These are phyloP conservation scores for Branchinecta lynchi DNA, from an alignment of 1,140 invertebrate species.

Conservation along the genomic window DNA sequence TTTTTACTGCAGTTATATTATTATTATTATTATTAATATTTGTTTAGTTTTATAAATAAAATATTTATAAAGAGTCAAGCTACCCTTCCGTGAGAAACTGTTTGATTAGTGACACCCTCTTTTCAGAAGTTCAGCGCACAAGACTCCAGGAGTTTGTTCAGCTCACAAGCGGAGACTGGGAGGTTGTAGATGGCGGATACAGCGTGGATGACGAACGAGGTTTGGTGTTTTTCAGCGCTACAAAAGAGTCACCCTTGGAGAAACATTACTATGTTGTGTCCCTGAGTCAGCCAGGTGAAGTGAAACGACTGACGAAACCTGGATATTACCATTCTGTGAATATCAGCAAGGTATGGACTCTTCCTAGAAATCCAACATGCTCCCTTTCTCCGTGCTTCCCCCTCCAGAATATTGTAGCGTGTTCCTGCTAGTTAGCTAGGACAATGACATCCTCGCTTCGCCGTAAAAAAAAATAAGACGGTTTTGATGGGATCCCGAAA, in stretches of 20 bases:
- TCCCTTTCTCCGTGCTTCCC: too few relatives aligned
- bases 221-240: constrained; percentile 63
- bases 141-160: constrained; percentile 27
- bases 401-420: too few relatives aligned
- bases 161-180: constrained; percentile 65
- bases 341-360: constrained; percentile 37
- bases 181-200: constrained; percentile 54
- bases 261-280: constrained; percentile 68
- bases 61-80: too few relatives aligned
- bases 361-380: neutral
- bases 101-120: neutral
- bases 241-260: constrained; percentile 61
- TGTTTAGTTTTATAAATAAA: too few relatives aligned
- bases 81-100: too few relatives aligned
- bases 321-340: constrained; percentile 62
- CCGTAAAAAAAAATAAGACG: neutral
- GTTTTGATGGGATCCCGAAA: neutral
- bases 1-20: too few relatives aligned
- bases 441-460: too few relatives aligned
- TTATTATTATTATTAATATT: too few relatives aligned
- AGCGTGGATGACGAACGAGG: constrained; percentile 55
- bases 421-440: too few relatives aligned
- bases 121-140: neutral
- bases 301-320: constrained; percentile 47
- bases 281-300: constrained; percentile 40